A percentile compares a stretch with the other conserved stretches of the same genome.
These are phyloP conservation scores for Phyllostomus hastatus DNA, from an alignment of 2,113 vertebrate genomes.

Conservation along the genomic window DNA sequence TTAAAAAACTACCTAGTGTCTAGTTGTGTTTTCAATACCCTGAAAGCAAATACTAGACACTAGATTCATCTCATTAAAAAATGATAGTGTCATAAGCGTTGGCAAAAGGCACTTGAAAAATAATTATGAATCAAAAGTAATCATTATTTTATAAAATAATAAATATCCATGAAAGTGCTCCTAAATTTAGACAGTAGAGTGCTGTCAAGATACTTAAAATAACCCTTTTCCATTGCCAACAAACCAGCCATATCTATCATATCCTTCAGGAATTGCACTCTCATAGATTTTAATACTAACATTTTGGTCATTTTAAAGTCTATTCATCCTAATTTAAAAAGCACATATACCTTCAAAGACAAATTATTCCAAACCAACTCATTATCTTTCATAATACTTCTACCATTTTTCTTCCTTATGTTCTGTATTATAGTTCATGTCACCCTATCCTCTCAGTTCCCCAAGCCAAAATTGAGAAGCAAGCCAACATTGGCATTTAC, in stretches of 20 bases:
- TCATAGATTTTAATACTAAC: not conserved
- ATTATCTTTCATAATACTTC: not conserved
- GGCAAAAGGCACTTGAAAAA: not conserved
- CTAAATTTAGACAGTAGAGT: not conserved
- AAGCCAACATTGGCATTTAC: not conserved
- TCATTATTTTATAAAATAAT: not conserved
- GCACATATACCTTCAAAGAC: not conserved
- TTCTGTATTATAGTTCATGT: not conserved
- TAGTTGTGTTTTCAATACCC: not conserved
- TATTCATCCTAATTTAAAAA: not conserved
- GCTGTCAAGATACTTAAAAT: not conserved
- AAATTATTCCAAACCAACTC: not conserved
- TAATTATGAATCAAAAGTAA: not conserved
- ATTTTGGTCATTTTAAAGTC: not conserved
- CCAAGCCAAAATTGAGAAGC: not conserved
- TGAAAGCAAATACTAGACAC: not conserved
- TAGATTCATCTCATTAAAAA: conserved; percentile 9
- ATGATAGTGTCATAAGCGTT: not conserved
- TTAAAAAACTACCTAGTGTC: not conserved
- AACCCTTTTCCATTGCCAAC: not conserved
- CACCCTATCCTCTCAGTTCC: not conserved
- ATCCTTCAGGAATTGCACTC: not conserved
- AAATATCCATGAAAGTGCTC: not conserved
- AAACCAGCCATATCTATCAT: not conserved
- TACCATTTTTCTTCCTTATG: not conserved